These are phyloP conservation scores for Drepanosiphum platanoidis DNA, from an alignment of 2,888 invertebrate species.

Conservation along the genomic window DNA sequence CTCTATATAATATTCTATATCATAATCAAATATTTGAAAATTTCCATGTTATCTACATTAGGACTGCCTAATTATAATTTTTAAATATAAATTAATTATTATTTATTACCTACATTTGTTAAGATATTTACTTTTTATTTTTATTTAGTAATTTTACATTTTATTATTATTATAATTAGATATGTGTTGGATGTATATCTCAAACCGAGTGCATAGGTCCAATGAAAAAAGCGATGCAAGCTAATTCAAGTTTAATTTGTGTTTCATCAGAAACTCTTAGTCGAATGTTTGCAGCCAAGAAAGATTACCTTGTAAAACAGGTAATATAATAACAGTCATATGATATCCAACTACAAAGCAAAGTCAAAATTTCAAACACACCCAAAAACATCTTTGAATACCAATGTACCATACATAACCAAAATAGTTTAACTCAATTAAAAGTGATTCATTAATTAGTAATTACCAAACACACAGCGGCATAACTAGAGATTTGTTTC, in stretches of 20 bases:
- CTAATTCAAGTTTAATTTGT: slow-evolving; percentile 83
- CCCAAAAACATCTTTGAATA: too few relatives aligned
- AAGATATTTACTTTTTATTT: background rate
- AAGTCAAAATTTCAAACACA: too few relatives aligned
- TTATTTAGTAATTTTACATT: background rate
- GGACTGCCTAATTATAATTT: background rate
- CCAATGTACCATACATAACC: too few relatives aligned
- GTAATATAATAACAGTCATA: too few relatives aligned
- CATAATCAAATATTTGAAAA: background rate
- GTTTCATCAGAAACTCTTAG: slow-evolving; percentile 89
- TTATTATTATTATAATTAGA: slow-evolving; percentile 69
- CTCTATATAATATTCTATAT: background rate
- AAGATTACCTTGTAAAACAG: slow-evolving; percentile 77
- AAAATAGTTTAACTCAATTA: too few relatives aligned
- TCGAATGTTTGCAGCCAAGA: slow-evolving; percentile 80
- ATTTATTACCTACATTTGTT: too few relatives aligned
- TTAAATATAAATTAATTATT: background rate
- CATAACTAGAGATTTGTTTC: too few relatives aligned
- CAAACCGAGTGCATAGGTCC: slow-evolving; percentile 91
- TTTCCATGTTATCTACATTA: background rate
- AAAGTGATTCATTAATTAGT: too few relatives aligned
- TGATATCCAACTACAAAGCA: too few relatives aligned
- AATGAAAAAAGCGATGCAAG: slow-evolving; percentile 89
- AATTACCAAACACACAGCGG: too few relatives aligned
- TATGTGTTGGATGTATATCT: slow-evolving; percentile 84